These are phyloP conservation scores for Rhynchonema sp. DNA, from an alignment of 2,888 invertebrate genomes.

Conservation along the genomic window DNA sequence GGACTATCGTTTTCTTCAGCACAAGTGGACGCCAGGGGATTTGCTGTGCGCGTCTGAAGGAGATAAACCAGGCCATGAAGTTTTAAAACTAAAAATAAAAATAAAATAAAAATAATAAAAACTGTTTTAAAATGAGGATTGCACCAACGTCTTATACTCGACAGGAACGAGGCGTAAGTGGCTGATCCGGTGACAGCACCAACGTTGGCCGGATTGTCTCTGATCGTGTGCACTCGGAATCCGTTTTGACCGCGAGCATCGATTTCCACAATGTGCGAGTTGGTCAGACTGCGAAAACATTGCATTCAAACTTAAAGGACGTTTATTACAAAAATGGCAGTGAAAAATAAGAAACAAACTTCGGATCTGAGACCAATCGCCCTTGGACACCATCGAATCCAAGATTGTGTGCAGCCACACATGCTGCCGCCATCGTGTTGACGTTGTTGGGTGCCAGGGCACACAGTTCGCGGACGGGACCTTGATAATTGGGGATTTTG, in stretches of 20 bases:
- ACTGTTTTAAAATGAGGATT: too few species aligned
- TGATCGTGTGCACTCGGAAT: slow-evolving; percentile 27
- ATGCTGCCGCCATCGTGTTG: slow-evolving; percentile 41
- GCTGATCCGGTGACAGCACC: slow-evolving; percentile 38
- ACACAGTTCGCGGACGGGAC: slow-evolving; percentile 37
- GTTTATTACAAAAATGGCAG: background rate
- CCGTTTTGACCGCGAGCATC: slow-evolving; percentile 30
- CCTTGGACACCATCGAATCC: slow-evolving; percentile 37
- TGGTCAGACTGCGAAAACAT: slow-evolving; percentile 26
- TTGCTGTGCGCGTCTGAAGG: too few species aligned
- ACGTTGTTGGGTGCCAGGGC: slow-evolving; percentile 40
- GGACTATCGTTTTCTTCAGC: too few species aligned
- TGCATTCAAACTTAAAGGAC: background rate
- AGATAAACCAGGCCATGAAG: too few species aligned
- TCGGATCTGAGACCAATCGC: slow-evolving; percentile 36
- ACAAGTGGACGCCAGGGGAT: too few species aligned
- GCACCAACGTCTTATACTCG: too few species aligned
- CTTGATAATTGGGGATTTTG: slow-evolving; percentile 15
- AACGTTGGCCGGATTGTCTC: slow-evolving; percentile 36
- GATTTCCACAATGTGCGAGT: slow-evolving; percentile 38
- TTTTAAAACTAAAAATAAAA: too few species aligned
- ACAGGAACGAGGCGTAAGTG: slow-evolving; percentile 36
- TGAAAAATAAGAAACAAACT: slow-evolving; percentile 19
- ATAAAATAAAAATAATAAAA: too few species aligned
- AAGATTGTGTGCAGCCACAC: slow-evolving; percentile 35